Percentiles rank a stretch among this genome's conserved stretches.
These are phyloP conservation scores for Hippocampus kuda DNA, from an alignment of 2,797 vertebrate genomes.

Conservation along the genomic window DNA sequence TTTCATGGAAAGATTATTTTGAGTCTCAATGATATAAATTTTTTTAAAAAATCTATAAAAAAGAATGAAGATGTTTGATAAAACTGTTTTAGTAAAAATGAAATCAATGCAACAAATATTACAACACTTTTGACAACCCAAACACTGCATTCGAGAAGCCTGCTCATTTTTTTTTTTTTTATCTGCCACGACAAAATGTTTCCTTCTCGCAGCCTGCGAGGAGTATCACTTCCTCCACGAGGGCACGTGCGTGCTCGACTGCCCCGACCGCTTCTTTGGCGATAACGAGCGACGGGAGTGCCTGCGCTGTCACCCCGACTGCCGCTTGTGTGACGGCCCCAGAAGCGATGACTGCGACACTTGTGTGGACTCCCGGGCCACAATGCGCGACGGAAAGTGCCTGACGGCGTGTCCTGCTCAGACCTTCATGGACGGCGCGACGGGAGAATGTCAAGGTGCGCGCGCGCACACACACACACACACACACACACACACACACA, in stretches of 20 bases:
- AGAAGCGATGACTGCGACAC: conserved; percentile 64
- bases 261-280: conserved; percentile 70
- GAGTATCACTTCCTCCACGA: conserved; percentile 68
- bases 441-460: conserved; percentile 72
- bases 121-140: too few relatives aligned
- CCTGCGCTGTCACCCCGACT: conserved; percentile 69
- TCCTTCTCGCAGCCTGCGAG: conserved; percentile 66
- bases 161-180: too few relatives aligned
- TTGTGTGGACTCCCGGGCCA: conserved; percentile 50
- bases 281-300: conserved; percentile 60
- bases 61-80: too few relatives aligned
- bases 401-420: conserved; percentile 65
- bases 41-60: too few relatives aligned
- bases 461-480: too few relatives aligned
- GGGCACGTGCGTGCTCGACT: conserved; percentile 66
- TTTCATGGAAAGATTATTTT: too few relatives aligned
- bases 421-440: conserved; percentile 62
- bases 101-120: too few relatives aligned
- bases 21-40: too few relatives aligned
- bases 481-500: neutral
- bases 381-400: conserved; percentile 69
- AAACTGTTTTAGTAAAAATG: too few relatives aligned
- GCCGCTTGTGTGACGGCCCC: conserved; percentile 71
- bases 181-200: conserved; percentile 4
- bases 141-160: too few relatives aligned